Evolutionary conservation across 2,797 vertebrate species (phyloP), one percentile per base, ranked within the genome.

Genomic region (Myripristis jacobus): DNA sequence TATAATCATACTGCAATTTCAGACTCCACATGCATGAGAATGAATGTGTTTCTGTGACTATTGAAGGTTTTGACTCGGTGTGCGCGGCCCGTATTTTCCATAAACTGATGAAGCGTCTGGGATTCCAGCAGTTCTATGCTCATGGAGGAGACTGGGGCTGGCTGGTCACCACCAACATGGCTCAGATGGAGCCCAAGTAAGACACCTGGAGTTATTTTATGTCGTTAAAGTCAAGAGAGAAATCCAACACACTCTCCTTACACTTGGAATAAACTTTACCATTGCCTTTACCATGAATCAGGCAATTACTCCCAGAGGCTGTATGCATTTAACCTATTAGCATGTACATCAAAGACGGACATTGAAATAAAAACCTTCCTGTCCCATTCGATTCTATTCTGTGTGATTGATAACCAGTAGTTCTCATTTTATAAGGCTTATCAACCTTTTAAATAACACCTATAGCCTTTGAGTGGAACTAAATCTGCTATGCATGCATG

Each of bases 141-240:
- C 96, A 97, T 1, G 96, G 96, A 60, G 96, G 96, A 83, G 96
- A 97, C 83, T 96, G 96, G 96, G 96, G 96, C 9, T 93, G 88
- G 73, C 52, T 73, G 5, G 84, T 97, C 86, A 94, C 94, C 67
- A 95, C 91, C 60, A 93, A 92, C 80, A 95, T 97, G 94, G 94
- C 95, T 38, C 95, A 96, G 87, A 94, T 97, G 90, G 87, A 95
- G 63, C 95, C 95, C 66, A 90, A 93, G 96, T 97, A 88, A 91
- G 93, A 66, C 18, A 53, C 12, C 16, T 12, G 12, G 3, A 47
- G 13, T 11, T 38, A 31, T 31, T 31, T 31, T 31, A 31, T 31
- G 29, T 31, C 8, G 29, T 31, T 31, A 31, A 31, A 31, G 8
- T 31, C 29, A 31, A 31, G 6, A n/a, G n/a, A n/a, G n/a, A n/a